These are phyloP conservation scores for Rhaphigaster nebulosa DNA, from an alignment of 2,888 invertebrate species.

Conservation along the genomic window DNA sequence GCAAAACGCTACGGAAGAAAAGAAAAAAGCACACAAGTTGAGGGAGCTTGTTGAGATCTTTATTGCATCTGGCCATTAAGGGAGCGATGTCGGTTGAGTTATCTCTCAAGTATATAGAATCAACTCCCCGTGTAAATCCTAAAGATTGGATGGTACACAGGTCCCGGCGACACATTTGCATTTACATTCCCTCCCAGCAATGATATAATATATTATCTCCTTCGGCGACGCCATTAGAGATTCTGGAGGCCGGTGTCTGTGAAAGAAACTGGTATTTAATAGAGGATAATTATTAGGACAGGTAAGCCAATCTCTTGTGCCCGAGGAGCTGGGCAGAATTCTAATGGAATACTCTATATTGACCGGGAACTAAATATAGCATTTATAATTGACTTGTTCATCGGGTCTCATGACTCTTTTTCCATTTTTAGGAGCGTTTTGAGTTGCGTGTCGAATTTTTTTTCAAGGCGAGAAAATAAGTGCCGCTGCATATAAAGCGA, in stretches of 20 bases:
- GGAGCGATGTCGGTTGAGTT: neutral
- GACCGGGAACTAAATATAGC: neutral
- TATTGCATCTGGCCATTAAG: neutral
- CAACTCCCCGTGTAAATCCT: conserved; percentile 11
- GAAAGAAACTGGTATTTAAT: conserved; percentile 42
- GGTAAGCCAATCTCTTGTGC: neutral
- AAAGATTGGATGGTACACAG: neutral
- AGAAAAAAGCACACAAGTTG: neutral
- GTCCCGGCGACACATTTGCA: conserved; percentile 2
- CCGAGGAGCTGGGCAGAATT: neutral
- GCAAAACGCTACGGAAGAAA: neutral
- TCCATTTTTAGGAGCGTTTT: conserved; percentile 38
- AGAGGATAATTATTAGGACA: conserved; percentile 1
- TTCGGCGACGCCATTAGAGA: conserved; percentile 21
- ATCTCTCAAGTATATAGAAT: neutral
- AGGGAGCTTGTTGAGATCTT: conserved; percentile 18
- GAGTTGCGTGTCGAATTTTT: conserved; percentile 1
- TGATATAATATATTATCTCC: conserved; percentile 30
- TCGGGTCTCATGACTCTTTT: neutral
- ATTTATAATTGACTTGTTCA: conserved; percentile 41
- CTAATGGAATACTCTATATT: conserved; percentile 5
- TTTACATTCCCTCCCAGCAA: conserved; percentile 23
- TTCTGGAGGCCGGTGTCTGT: neutral
- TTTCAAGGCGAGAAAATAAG: neutral
- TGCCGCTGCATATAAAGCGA: neutral